Evolutionary conservation across 2,113 vertebrate species (phyloP), one percentile per base, ranked within the genome.

Genomic region (Malurus cyaneus): DNA sequence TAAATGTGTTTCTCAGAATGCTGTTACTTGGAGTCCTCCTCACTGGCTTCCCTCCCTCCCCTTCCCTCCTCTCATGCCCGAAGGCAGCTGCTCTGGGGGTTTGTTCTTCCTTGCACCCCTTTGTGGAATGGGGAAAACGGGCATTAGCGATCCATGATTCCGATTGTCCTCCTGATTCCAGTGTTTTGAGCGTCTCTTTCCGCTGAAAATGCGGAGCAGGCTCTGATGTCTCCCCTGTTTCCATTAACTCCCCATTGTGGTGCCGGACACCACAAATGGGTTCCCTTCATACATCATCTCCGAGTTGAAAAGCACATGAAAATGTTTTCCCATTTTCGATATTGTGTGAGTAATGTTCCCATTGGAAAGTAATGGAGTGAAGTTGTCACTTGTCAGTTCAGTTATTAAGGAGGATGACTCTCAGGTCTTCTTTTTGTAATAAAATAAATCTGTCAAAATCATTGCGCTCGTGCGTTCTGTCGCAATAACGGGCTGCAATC

Each of bases 361-460:
- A 96, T 95, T 97, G 98, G 96, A 97, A 98, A 98, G 97, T 98
- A 98, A 98, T 98, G 98, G 98, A 97, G 97, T 98, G 97, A 97
- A 98, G 98, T 98, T 98, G 98, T 98, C 97, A 97, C 97, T 98
- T 98, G 98, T 98, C 98, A 98, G 97, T 67, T 59, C 89, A 18
- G 96, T 97, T 98, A 98, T 98, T 98, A 98, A 97, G 96, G 98
- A 98, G 97, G 97, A 98, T 94, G 97, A 98, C 93, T 96, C 96
- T 94, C 95, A 36, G 96, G 96, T 97, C 96, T 86, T 97, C 96
- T 96, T 96, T 96, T 98, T 95, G 88, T 97, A 96, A 97, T 98
- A 97, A 98, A 98, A 97, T 98, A 98, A 98, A 98, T 98, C 97
- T 95, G 97, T 98, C 97, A 97, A 74, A 82, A 92, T 88, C 92